phyloP scores from a whole-genome alignment of 2,113 vertebrate species.

The Casuarius casuarius region DNA sequence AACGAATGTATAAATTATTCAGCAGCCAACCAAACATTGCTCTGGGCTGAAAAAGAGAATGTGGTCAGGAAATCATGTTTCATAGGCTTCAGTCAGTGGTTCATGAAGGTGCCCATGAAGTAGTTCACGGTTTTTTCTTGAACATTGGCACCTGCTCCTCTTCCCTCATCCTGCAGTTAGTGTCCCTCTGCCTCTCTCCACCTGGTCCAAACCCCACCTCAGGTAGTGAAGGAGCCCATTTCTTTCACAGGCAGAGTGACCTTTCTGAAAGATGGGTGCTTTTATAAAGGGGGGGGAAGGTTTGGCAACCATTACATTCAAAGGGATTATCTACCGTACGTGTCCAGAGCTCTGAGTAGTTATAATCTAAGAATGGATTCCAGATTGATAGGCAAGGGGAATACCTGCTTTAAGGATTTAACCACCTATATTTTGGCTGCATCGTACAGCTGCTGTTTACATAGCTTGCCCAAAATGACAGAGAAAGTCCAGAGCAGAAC shows the following conservation, averaged over 20 bases:
- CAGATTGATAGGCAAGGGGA: not conserved
- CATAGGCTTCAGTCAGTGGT: not conserved
- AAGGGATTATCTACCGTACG: not conserved
- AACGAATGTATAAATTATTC: conserved; percentile 2
- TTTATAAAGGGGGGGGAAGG: not conserved
- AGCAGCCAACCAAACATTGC: not conserved
- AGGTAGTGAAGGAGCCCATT: not conserved
- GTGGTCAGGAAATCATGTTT: not conserved
- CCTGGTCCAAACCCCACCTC: not conserved
- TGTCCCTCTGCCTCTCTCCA: not conserved
- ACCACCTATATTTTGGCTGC: not conserved
- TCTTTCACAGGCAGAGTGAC: not conserved
- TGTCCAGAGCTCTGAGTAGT: not conserved
- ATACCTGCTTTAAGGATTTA: not conserved
- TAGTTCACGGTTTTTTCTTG: not conserved
- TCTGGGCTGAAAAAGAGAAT: conserved; percentile 11
- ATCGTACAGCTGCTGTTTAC: not conserved
- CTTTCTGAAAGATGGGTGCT: not conserved
- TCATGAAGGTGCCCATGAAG: not conserved
- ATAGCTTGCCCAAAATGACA: not conserved
- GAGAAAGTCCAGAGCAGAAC: not conserved
- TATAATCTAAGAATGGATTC: not conserved
- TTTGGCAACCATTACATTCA: not conserved
- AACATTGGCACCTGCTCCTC: not conserved
- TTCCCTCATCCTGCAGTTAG: not conserved